A percentile compares a stretch with the other conserved stretches of the same genome.
Evolutionary conservation across 2,888 invertebrate genomes (phyloP).

Genomic region (Thysanoteuthis rhombus): DNA sequence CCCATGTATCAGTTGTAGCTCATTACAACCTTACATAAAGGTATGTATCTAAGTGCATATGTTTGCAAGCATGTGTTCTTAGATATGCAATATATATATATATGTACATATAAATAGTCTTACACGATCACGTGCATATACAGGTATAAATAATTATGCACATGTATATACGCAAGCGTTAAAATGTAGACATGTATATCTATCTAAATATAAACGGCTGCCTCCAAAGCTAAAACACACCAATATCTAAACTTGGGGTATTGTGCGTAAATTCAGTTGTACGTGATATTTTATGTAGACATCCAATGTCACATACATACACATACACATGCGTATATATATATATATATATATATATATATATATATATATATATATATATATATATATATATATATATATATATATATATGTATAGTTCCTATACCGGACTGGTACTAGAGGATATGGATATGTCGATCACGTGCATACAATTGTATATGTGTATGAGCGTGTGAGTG

Average conservation of each 20-base stretch:
- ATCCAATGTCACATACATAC: background rate
- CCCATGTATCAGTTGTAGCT: background rate
- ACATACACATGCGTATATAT: background rate
- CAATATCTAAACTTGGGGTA: background rate
- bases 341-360: background rate
- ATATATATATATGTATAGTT: too few species aligned
- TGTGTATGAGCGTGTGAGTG: background rate
- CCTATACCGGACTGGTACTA: background rate
- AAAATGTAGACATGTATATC: background rate
- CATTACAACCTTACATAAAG: too few species aligned
- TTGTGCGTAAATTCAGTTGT: background rate
- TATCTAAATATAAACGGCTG: background rate
- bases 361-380: too few species aligned
- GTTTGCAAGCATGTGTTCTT: background rate
- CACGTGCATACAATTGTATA: background rate
- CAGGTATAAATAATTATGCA: too few species aligned
- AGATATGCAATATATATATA: background rate
- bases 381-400: too few species aligned
- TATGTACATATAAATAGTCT: too few species aligned
- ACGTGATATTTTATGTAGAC: background rate
- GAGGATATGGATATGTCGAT: too few species aligned
- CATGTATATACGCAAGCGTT: background rate
- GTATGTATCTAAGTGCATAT: background rate
- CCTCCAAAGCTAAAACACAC: background rate
- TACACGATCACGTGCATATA: too few species aligned